phyloP scores from a whole-genome alignment of 2,113 vertebrate genomes.

The Brachyhypopomus occidentalis region DNA sequence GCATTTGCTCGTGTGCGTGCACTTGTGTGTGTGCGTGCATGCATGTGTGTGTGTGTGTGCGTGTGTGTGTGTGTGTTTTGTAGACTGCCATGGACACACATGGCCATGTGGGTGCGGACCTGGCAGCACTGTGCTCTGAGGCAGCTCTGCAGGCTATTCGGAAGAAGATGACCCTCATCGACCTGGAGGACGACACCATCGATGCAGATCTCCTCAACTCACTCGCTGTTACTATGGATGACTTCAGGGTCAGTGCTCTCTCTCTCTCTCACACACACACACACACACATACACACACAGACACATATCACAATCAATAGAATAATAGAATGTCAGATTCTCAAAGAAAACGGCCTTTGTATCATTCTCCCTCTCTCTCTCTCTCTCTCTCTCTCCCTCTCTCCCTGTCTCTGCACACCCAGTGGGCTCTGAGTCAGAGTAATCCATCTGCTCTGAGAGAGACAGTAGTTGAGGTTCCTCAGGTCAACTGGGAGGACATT shows the following conservation, averaged over 20 bases:
- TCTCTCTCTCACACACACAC: background rate
- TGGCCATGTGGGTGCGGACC: constrained; percentile 62
- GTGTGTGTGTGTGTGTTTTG: background rate
- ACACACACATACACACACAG: constrained; percentile 1
- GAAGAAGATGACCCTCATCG: constrained; percentile 63
- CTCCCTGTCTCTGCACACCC: background rate
- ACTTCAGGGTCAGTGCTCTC: constrained; percentile 56
- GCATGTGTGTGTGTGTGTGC: too few relatives aligned
- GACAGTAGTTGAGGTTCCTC: constrained; percentile 61
- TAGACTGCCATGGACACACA: constrained; percentile 60
- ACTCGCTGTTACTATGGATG: constrained; percentile 64
- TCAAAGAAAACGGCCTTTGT: background rate
- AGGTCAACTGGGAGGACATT: constrained; percentile 67
- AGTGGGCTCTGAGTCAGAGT: constrained; percentile 58
- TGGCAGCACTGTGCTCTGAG: constrained; percentile 64
- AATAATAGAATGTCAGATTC: background rate
- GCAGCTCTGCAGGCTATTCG: constrained; percentile 64
- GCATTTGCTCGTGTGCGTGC: too few relatives aligned
- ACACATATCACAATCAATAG: constrained; percentile 19
- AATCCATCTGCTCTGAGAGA: constrained; percentile 54
- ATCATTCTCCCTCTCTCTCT: background rate
- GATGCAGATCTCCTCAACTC: constrained; percentile 65
- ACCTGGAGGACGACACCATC: constrained; percentile 65
- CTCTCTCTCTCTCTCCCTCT: background rate
- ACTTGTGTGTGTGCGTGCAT: too few relatives aligned